A percentile compares a stretch with the other conserved stretches of the same genome.
phyloP scores from a whole-genome alignment of 2,888 invertebrate genomes.

The Acanthopleura granulata region DNA sequence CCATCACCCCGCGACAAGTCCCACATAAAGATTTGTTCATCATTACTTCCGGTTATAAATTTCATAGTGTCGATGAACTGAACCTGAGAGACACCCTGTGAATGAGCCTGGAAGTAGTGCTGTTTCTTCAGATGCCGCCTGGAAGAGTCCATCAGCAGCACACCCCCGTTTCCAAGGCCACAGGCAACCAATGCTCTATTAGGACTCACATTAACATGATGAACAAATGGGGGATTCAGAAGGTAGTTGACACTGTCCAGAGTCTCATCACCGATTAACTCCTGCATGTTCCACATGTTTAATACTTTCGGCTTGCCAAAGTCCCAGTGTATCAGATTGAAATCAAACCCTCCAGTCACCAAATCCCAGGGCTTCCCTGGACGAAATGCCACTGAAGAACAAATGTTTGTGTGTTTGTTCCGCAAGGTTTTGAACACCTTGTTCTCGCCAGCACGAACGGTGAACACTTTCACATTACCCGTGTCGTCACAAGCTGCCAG shows the following conservation, averaged over 20 bases:
- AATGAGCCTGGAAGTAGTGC: constrained; percentile 57
- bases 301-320: constrained; percentile 56
- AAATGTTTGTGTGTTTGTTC: constrained; percentile 65
- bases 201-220: constrained; percentile 50
- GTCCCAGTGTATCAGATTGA: constrained; percentile 65
- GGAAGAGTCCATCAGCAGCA: constrained; percentile 58
- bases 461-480: constrained; percentile 60
- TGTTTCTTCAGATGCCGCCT: constrained; percentile 50
- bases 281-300: constrained; percentile 63
- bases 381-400: constrained; percentile 60
- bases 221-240: constrained; percentile 65
- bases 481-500: constrained; percentile 66
- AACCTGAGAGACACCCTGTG: constrained; percentile 66
- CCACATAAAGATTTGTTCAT: constrained; percentile 56
- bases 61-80: constrained; percentile 51
- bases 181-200: constrained; percentile 53
- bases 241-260: constrained; percentile 53
- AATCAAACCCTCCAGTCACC: constrained; percentile 63
- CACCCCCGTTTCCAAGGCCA: constrained; percentile 63
- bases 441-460: constrained; percentile 42
- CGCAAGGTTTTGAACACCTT: constrained; percentile 60
- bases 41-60: constrained; percentile 63
- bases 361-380: constrained; percentile 57
- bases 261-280: constrained; percentile 48
- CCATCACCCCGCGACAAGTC: constrained; percentile 49